A percentile compares a stretch with the other conserved stretches of the same genome.
phyloP scores from a whole-genome alignment of 2,797 vertebrate genomes.

The Pseudopleuronectes americanus region DNA sequence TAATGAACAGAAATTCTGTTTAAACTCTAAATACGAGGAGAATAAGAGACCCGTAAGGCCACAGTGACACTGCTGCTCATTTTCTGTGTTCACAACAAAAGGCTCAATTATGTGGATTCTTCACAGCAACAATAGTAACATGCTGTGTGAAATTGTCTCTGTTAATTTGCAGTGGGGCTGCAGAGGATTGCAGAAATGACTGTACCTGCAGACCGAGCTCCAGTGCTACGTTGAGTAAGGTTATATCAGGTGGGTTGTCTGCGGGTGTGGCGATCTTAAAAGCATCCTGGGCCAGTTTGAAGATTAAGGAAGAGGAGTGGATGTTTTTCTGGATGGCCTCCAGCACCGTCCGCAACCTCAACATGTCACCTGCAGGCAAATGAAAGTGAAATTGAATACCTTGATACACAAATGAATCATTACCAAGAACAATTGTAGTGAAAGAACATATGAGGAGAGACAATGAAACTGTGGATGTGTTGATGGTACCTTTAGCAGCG shows the following conservation, averaged over 20 bases:
- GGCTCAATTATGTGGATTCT: constrained; percentile 64
- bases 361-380: constrained; percentile 88
- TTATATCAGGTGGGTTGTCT: constrained; percentile 93
- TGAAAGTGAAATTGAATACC: background rate
- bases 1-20: constrained; percentile 32
- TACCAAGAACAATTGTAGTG: background rate
- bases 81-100: constrained; percentile 32
- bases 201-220: constrained; percentile 96
- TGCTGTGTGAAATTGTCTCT: constrained; percentile 63
- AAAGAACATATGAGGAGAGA: background rate
- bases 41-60: constrained; percentile 9
- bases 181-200: constrained; percentile 45
- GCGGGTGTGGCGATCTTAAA: constrained; percentile 98
- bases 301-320: constrained; percentile 98
- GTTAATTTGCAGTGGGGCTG: constrained; percentile 59
- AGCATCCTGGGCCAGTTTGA: constrained; percentile 97
- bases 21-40: constrained; percentile 10
- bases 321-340: constrained; percentile 99
- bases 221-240: constrained; percentile 94
- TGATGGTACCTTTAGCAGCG: constrained; percentile 82
- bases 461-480: background rate
- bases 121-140: constrained; percentile 44
- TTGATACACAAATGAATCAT: background rate
- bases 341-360: constrained; percentile 93
- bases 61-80: constrained; percentile 28